Percentiles rank a stretch among this genome's conserved stretches.
These are phyloP conservation scores for Hyalella azteca DNA, from an alignment of 2,888 invertebrate genomes.

Conservation along the genomic window DNA sequence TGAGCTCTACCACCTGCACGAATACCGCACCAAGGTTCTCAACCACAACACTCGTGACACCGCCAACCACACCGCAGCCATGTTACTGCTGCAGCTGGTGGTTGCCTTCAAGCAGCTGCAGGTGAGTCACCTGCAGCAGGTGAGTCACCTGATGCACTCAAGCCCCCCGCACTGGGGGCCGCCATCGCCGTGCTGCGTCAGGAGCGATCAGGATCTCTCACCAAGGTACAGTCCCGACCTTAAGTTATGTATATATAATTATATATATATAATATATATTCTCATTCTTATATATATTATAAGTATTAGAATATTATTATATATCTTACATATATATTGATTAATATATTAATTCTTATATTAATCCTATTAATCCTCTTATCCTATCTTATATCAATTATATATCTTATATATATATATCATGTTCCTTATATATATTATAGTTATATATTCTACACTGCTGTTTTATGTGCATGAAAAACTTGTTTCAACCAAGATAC, in stretches of 20 bases:
- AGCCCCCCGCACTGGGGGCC: conserved; percentile 52
- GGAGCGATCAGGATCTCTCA: conserved; percentile 62
- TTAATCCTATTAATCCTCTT: no score
- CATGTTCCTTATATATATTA: no score
- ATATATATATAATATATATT: background rate
- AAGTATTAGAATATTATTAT: background rate
- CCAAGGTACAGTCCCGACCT: conserved; percentile 65
- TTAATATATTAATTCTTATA: background rate
- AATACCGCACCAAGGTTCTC: background rate
- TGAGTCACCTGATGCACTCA: background rate
- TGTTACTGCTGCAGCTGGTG: conserved; percentile 80
- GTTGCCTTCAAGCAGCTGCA: conserved; percentile 82
- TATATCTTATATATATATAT: no score
- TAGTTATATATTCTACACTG: no score
- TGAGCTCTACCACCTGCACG: conserved; percentile 35
- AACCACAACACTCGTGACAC: conserved; percentile 33
- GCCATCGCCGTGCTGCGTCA: conserved; percentile 61
- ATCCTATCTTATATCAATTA: no score
- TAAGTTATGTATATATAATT: background rate
- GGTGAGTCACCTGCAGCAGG: background rate
- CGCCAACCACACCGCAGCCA: conserved; percentile 72
- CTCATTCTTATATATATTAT: background rate
- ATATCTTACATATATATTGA: background rate
- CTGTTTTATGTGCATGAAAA: no score
- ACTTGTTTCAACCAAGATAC: no score